These are phyloP conservation scores for Bergia sp. DNA, from an alignment of 92 coral and sea anemone genomes.

Conservation along the genomic window DNA sequence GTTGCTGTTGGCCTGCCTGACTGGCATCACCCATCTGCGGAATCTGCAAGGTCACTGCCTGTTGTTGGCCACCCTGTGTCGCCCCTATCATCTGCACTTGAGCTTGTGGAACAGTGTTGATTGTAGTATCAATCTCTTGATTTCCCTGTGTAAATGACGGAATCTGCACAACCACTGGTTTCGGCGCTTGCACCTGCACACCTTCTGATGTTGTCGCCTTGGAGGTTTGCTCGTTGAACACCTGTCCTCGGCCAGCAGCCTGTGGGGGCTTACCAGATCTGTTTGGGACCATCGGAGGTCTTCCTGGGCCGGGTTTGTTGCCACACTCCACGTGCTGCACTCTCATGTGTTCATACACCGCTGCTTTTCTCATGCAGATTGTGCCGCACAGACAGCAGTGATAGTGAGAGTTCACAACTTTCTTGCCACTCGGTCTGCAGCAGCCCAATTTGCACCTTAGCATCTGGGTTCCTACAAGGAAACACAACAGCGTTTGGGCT, in stretches of 20 bases:
- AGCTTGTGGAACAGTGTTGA: conserved; percentile 37
- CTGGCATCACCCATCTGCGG: conserved; percentile 58
- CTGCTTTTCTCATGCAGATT: conserved; percentile 87
- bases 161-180: conserved; percentile 72
- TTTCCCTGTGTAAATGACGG: conserved; percentile 53
- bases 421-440: conserved; percentile 80
- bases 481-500: neutral
- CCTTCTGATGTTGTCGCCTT: conserved; percentile 21
- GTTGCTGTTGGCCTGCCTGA: conserved; percentile 67
- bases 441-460: conserved; percentile 88
- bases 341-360: conserved; percentile 89
- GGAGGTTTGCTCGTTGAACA: conserved; percentile 20
- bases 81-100: conserved; percentile 51
- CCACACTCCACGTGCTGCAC: conserved; percentile 67
- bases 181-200: conserved; percentile 32
- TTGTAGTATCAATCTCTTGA: conserved; percentile 40
- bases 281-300: conserved; percentile 27
- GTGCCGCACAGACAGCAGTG: conserved; percentile 90
- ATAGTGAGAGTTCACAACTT: conserved; percentile 84
- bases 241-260: neutral
- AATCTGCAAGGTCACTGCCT: conserved; percentile 64
- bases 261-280: conserved; percentile 29
- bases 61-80: conserved; percentile 51
- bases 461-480: conserved; percentile 73
- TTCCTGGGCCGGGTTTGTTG: conserved; percentile 38